A percentile compares a stretch with the other conserved stretches of the same genome.
phyloP scores from a whole-genome alignment of 2,888 invertebrate species.

The Hermodice carunculata region DNA sequence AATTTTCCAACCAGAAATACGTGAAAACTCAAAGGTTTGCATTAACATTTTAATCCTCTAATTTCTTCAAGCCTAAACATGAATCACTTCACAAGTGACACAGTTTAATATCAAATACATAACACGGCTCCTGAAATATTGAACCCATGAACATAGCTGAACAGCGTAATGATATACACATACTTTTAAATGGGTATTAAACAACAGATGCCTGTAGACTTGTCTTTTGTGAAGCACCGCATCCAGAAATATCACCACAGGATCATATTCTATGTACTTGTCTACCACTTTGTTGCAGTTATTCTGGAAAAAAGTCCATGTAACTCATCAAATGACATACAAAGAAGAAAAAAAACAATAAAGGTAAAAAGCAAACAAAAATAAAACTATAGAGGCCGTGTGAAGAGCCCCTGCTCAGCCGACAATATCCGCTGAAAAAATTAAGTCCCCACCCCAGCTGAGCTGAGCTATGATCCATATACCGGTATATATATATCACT shows the following conservation, averaged over 20 bases:
- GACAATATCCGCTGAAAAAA: too few species aligned
- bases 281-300: conserved; percentile 84
- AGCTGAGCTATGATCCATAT: too few species aligned
- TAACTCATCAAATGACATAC: background rate
- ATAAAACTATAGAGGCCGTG: background rate
- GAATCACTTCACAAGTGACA: too few species aligned
- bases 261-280: conserved; percentile 92
- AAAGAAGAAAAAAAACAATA: background rate
- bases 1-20: background rate
- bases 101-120: too few species aligned
- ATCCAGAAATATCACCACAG: conserved; percentile 89
- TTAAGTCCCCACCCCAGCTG: too few species aligned
- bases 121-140: too few species aligned
- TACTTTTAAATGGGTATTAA: conserved; percentile 85
- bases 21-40: background rate
- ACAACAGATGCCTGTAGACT: conserved; percentile 88
- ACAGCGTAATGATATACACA: too few species aligned
- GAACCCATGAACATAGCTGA: too few species aligned
- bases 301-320: conserved; percentile 72
- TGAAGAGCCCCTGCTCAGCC: background rate
- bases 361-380: background rate
- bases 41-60: background rate
- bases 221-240: conserved; percentile 83
- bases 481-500: too few species aligned
- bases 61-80: too few species aligned